These are phyloP conservation scores for Mythimna vitellina DNA, from an alignment of 2,888 invertebrate species.

Conservation along the genomic window DNA sequence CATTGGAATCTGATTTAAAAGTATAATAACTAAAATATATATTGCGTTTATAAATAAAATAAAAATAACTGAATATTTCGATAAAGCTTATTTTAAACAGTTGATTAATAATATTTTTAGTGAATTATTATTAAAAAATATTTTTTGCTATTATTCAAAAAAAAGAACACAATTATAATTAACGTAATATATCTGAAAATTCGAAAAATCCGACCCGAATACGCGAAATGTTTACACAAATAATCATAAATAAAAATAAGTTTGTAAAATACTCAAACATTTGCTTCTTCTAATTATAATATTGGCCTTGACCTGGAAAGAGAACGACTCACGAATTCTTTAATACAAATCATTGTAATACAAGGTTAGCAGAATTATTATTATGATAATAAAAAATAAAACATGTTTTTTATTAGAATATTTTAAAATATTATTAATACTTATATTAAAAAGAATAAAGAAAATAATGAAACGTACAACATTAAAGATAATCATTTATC, in stretches of 20 bases:
- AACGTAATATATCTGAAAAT: not conserved
- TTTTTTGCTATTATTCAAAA: not conserved
- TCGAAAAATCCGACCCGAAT: not conserved
- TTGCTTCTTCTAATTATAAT: conserved; percentile 27
- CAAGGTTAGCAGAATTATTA: conserved; percentile 13
- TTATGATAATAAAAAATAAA: not conserved
- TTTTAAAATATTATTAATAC: too few species aligned
- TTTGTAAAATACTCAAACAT: conserved; percentile 4
- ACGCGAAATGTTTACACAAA: not conserved
- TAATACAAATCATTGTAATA: conserved; percentile 12
- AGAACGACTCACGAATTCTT: conserved; percentile 36
- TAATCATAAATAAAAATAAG: not conserved
- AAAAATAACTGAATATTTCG: not conserved
- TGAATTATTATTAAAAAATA: not conserved
- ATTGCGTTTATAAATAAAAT: too few species aligned
- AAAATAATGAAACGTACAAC: too few species aligned
- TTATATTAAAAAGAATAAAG: too few species aligned
- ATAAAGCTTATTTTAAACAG: not conserved
- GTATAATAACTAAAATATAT: too few species aligned
- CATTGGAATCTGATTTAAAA: not conserved
- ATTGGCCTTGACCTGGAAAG: conserved; percentile 27
- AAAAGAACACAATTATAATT: not conserved
- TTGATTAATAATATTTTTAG: not conserved
- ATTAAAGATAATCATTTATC: too few species aligned
- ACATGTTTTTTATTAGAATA: too few species aligned